These are phyloP conservation scores for Acanthurus lineatus DNA, from an alignment of 2,797 vertebrate genomes.

Conservation along the genomic window DNA sequence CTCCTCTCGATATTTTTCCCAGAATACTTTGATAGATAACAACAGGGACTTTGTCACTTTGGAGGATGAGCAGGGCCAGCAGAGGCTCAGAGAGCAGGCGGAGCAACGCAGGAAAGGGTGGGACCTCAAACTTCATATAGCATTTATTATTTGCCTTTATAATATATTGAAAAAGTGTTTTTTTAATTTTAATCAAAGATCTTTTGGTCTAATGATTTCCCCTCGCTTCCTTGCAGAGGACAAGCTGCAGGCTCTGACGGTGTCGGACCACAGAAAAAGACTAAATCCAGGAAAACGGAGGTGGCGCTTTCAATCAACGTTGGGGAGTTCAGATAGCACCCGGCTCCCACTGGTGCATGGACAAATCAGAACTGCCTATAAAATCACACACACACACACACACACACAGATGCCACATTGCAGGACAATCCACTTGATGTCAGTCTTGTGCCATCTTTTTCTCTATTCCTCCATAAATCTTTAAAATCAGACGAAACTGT, in stretches of 20 bases:
- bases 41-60: constrained; percentile 82
- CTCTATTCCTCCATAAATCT: constrained; percentile 8
- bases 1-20: constrained; percentile 7
- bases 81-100: constrained; percentile 79
- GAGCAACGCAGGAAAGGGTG: constrained; percentile 81
- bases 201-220: background rate
- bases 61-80: constrained; percentile 82
- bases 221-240: constrained; percentile 63
- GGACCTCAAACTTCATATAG: background rate
- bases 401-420: constrained; percentile 36
- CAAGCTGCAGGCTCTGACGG: constrained; percentile 42
- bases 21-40: constrained; percentile 87
- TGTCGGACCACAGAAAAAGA: constrained; percentile 65
- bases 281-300: constrained; percentile 85
- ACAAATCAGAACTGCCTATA: constrained; percentile 37
- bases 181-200: background rate
- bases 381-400: constrained; percentile 8
- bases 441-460: constrained; percentile 41
- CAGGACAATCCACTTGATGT: constrained; percentile 62
- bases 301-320: constrained; percentile 88
- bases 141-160: no score
- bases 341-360: constrained; percentile 9
- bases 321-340: constrained; percentile 82
- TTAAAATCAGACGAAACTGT: background rate
- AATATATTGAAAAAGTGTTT: background rate